A percentile compares a stretch with the other conserved stretches of the same genome.
Conservation (phyloP, 1,140 invertebrate genomes). For the Liolophura sinensis region DNA sequence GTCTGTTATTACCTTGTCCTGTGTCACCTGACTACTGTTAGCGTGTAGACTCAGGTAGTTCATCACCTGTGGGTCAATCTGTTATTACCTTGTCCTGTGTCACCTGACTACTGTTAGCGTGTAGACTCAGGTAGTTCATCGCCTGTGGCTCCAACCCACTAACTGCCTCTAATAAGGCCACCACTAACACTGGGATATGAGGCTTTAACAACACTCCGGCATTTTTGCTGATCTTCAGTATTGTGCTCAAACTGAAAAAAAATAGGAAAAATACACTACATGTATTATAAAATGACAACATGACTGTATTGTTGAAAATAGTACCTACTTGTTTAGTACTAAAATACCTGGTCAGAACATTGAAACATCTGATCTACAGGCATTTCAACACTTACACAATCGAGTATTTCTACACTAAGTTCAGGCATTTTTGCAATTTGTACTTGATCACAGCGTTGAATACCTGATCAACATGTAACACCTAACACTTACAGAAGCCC, state of each 20-base stretch:
- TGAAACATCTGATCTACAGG: too few species aligned
- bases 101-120: conserved; percentile 66
- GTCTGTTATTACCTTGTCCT: neutral
- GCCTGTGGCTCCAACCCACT: conserved; percentile 81
- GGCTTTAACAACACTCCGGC: conserved; percentile 78
- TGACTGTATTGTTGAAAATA: neutral
- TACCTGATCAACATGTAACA: too few species aligned
- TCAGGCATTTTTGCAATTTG: too few species aligned
- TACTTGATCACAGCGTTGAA: too few species aligned
- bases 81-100: conserved; percentile 62
- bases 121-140: conserved; percentile 78
- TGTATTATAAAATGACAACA: neutral
- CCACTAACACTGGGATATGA: conserved; percentile 78
- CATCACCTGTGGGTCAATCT: too few species aligned
- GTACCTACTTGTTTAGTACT: neutral
- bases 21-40: too few species aligned
- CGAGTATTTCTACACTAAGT: too few species aligned
- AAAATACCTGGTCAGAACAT: too few species aligned
- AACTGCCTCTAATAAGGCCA: conserved; percentile 80
- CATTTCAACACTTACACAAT: too few species aligned
- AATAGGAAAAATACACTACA: neutral
- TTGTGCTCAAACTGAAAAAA: conserved; percentile 73
- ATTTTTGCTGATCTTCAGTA: conserved; percentile 80
- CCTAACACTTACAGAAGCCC: too few species aligned
- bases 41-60: too few species aligned